Base-by-base conservation (phyloP, 2,797 vertebrate species). In the Eospalax fontanierii region DNA sequence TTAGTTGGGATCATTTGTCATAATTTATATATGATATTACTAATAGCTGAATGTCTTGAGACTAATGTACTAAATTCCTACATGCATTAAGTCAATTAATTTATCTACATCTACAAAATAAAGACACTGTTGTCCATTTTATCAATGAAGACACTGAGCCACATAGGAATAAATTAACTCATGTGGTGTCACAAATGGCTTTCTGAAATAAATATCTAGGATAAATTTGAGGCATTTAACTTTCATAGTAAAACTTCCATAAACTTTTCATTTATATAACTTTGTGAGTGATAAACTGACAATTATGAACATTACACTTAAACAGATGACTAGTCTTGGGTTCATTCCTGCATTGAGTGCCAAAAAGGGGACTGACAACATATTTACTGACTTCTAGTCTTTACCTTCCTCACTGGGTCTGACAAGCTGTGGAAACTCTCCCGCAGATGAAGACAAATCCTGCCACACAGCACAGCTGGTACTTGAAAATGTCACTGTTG, bases 401-500 rank as follows among this genome's bases (percentile, higher is more conserved):
- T 24, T 38, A 33, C 24, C 89, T 94, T 78, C 46, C 33, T 93
- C 92, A 68, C 21, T 35, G 26, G 35, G 80, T 91, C 92, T 91
- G 90, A 91, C 19, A 12, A 95, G 89, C 88, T 91, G 35, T 46
- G 28, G 54, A 92, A 92, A 54, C 63, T 87, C 26, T 91, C 89
- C 92, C 73, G 35, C 80, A 91, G 81, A 96, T 82, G 91, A 89
- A 96, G 93, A 93, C 22, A 71, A 95, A 96, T 83, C 73, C 94
- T 96, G 90, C 54, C 90, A 91, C 61, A 46, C 1, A 73, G 68
- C 93, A 87, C 96, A 97, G 95, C 96, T 97, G 97, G 91, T 86
- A 71, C 91, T 97, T n/a, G 24, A 93, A 96, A 95, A 94, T 95
- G 95, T 96, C 95, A 73, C 89, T 90, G 96, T 74, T 97, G 96